Percentiles rank a stretch among this genome's conserved stretches.
Conservation (phyloP, 2,888 invertebrate species). For the Eilema griseolum region DNA sequence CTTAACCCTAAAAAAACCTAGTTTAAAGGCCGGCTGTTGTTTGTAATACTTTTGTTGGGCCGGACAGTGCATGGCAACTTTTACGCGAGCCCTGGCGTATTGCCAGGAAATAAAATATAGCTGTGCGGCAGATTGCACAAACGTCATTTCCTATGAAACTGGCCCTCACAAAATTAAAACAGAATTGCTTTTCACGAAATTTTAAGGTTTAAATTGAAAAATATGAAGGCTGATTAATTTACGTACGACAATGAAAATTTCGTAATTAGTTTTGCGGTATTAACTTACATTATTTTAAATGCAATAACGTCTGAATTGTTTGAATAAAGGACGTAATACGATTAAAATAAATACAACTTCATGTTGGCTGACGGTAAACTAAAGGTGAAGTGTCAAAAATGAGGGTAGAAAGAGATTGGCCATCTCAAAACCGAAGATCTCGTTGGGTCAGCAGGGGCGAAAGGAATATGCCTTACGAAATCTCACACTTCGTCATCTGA, state of each 20-base stretch:
- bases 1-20: neutral
- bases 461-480: no score
- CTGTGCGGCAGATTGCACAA: constrained; percentile 40
- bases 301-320: neutral
- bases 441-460: no score
- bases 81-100: constrained; percentile 33
- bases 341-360: no score
- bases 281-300: neutral
- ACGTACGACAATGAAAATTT: neutral
- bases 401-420: no score
- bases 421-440: no score
- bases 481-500: no score
- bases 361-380: no score
- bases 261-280: neutral
- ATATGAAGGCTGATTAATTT: neutral
- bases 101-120: constrained; percentile 35
- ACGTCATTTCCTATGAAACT: constrained; percentile 37
- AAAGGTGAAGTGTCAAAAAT: no score
- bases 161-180: constrained; percentile 35
- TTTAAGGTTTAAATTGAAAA: constrained; percentile 30
- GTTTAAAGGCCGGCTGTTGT: constrained; percentile 6
- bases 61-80: constrained; percentile 38
- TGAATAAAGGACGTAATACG: no score
- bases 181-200: constrained; percentile 28
- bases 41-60: constrained; percentile 37